Conservation (phyloP, 2,888 invertebrate genomes). For the Theodoxus fluviatilis region DNA sequence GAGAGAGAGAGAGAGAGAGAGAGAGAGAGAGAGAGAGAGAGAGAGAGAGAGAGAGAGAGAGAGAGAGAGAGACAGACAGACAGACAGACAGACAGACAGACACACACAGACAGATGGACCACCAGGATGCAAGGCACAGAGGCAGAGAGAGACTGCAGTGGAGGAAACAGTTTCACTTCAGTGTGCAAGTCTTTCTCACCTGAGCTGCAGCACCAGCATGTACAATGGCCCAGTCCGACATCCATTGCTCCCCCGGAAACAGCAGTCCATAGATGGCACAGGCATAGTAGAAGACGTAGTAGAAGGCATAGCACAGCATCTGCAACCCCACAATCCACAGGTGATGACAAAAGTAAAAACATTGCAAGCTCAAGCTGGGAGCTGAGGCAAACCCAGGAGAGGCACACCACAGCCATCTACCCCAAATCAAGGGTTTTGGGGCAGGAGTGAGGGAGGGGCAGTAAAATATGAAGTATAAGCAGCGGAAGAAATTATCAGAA, state of each 20-base stretch:
- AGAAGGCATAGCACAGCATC: slow-evolving; percentile 59
- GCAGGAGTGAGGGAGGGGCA: neutral
- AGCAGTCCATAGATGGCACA: slow-evolving; percentile 49
- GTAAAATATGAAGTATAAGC: neutral
- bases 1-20: no score
- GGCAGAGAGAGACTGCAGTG: no score
- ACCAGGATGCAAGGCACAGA: no score
- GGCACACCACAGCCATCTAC: neutral
- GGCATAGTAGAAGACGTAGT: slow-evolving; percentile 56
- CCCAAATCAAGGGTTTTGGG: neutral
- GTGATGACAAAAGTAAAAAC: neutral
- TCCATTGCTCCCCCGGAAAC: slow-evolving; percentile 47
- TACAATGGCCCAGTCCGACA: slow-evolving; percentile 57
- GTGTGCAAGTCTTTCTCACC: slow-evolving; percentile 34
- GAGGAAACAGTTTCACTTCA: no score
- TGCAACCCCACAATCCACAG: slow-evolving; percentile 34
- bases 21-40: no score
- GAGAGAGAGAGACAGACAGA: no score
- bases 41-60: no score
- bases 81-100: no score
- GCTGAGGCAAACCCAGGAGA: neutral
- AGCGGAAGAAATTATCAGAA: neutral
- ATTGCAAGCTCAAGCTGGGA: neutral
- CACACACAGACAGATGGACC: no score
- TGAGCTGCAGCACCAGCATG: slow-evolving; percentile 61